Base-by-base conservation (phyloP, 2,888 invertebrate genomes). In the Beris morrisii region DNA sequence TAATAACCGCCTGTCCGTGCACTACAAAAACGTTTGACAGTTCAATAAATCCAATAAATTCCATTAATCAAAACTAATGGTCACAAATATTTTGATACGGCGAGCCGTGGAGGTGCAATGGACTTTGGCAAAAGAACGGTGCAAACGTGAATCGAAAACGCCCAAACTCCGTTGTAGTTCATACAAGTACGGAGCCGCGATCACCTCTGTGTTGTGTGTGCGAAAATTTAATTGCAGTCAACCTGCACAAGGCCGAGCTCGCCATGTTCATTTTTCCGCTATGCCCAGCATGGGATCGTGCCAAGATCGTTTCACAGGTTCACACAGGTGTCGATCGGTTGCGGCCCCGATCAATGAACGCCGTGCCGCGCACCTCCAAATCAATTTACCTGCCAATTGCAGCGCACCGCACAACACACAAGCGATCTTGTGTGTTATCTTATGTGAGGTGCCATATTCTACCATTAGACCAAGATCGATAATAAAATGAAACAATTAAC, bases 401-500 rank as follows among this genome's bases (percentile, higher is more conserved):
- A 9, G n/a, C 43, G 11, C 30, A 15, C 7, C 11, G 30, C 22
- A 15, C 43, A 56, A 38, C 38, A 7, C 38, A 9, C 9, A 38
- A 38, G 38, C 9, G 38, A 38, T 38, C 38, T 38, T 5, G 7
- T 32, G 2, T 43, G 32, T 22, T 55, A n/a, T 15, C 54, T 31
- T 32, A 55, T 55, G 38, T 55, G 55, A 12, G 11, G 13, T 52
- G 11, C 52, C 52, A 52, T 13, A 22, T 22, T 22, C 22, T 5
- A 3, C 31, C 53, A 30, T 53, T 22, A 50, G 15, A 50, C 15
- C 4, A 22, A 38, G 30, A 32, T 46, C 59, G 59, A 48, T 48
- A 59, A 30, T 55, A 61, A 50, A 66, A 66, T 66, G 61, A 48
- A 66, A 59, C 61, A 61, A 66, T 66, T 66, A 61, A 58, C 54